Conservation (phyloP, 2,113 vertebrate genomes). For the Aegithalos caudatus region DNA sequence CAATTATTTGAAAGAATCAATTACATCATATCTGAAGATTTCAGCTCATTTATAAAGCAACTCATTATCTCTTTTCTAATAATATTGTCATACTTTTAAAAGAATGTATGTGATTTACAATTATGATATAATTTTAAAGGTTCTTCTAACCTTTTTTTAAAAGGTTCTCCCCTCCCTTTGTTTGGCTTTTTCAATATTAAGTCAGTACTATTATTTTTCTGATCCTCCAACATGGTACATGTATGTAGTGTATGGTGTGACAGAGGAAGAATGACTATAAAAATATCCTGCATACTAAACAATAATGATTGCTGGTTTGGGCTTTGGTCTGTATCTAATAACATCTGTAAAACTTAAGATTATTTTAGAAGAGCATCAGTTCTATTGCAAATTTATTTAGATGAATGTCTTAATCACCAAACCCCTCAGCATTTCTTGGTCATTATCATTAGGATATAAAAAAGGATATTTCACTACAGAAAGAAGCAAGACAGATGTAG, state of each 20-base stretch:
- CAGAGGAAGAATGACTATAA: background rate
- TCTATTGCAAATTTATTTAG: background rate
- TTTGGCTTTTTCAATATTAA: background rate
- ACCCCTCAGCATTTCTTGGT: background rate
- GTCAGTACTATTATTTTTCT: background rate
- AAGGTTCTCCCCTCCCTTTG: accelerated
- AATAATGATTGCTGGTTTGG: background rate
- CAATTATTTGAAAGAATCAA: background rate
- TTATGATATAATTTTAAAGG: background rate
- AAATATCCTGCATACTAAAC: background rate
- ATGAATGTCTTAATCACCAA: background rate
- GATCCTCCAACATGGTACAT: background rate
- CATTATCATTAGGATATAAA: background rate
- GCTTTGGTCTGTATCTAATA: background rate
- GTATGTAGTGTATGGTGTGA: background rate
- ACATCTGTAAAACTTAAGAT: background rate
- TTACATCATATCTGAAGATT: background rate
- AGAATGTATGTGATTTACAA: background rate
- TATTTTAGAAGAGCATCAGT: background rate
- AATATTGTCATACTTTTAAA: background rate
- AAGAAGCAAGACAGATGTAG: background rate
- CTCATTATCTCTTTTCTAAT: background rate
- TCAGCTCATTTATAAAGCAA: background rate
- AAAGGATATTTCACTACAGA: background rate
- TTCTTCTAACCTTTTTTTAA: too few species aligned